Conservation (phyloP, 1,140 invertebrate species). For the Choristoneura fumiferana region DNA sequence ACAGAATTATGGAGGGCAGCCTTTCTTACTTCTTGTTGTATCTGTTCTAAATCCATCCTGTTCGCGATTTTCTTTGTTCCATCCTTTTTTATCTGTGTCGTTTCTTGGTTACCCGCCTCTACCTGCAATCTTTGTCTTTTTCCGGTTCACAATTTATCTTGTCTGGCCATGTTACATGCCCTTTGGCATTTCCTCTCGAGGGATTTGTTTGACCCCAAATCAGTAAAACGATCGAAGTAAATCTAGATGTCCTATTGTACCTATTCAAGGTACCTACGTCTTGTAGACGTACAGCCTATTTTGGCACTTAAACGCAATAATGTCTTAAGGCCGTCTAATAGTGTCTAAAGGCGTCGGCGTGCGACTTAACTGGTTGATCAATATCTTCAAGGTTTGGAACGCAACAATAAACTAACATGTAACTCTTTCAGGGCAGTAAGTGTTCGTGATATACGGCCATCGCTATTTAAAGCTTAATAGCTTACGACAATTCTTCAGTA, state of each 20-base stretch:
- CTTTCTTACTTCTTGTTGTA: neutral
- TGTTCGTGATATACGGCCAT: conserved; percentile 11
- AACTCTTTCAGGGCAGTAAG: neutral
- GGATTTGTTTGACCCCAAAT: conserved; percentile 13
- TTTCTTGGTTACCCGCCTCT: neutral
- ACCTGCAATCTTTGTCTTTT: conserved; percentile 13
- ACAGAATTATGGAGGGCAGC: neutral
- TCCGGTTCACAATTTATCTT: conserved; percentile 10
- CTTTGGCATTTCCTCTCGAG: conserved; percentile 1
- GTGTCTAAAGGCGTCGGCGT: conserved; percentile 6
- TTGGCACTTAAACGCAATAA: neutral
- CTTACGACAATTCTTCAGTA: conserved; percentile 7
- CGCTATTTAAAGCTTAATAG: conserved; percentile 7
- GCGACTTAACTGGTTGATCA: conserved; percentile 7
- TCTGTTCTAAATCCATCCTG: neutral
- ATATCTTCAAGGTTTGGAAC: conserved; percentile 6
- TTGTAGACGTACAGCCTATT: neutral
- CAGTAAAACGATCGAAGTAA: conserved; percentile 2
- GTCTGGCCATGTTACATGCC: neutral
- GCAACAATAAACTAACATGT: neutral
- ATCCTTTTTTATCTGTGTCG: conserved; percentile 12
- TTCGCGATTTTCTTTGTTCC: conserved; percentile 11
- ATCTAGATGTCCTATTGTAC: neutral
- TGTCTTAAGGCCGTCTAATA: neutral
- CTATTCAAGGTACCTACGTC: too few species aligned